Percentiles rank a stretch among this genome's conserved stretches.
phyloP scores from a whole-genome alignment of 2,888 invertebrate genomes.

The Halocaridina rubra region DNA sequence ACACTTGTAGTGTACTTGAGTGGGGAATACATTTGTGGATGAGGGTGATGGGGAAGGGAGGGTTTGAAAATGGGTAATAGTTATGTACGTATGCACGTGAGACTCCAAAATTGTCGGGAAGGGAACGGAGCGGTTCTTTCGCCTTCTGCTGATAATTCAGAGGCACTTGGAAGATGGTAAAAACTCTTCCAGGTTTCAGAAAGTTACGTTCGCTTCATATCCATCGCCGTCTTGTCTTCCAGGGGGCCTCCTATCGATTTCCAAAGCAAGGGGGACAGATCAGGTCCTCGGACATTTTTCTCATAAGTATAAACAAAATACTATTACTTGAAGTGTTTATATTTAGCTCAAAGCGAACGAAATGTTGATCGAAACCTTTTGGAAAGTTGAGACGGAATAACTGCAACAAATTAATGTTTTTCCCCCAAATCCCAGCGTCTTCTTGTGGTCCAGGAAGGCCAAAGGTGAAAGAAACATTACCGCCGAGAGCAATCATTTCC shows the following conservation, averaged over 20 bases:
- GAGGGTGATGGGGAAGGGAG: background rate
- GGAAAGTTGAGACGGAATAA: conserved; percentile 18
- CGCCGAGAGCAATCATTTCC: conserved; percentile 22
- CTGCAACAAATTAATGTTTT: conserved; percentile 49
- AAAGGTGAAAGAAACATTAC: conserved; percentile 42
- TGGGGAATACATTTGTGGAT: background rate
- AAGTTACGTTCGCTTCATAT: too few species aligned
- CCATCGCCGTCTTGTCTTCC: too few species aligned
- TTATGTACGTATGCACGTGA: background rate
- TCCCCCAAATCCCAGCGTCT: conserved; percentile 41
- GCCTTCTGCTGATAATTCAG: background rate
- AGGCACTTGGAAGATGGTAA: background rate
- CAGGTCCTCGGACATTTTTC: too few species aligned
- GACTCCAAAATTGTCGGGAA: background rate
- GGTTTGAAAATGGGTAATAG: too few species aligned
- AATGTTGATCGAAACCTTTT: background rate
- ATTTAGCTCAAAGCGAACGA: too few species aligned
- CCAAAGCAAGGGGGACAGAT: background rate
- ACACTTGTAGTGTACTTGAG: too few species aligned
- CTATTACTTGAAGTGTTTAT: too few species aligned
- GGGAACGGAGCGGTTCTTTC: background rate
- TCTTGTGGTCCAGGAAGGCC: conserved; percentile 27
- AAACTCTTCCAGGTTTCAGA: too few species aligned
- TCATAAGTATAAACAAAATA: too few species aligned
- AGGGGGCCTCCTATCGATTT: background rate